Base-by-base conservation (phyloP, 1,140 invertebrate genomes). In the Trichomalopsis sarcophagae region DNA sequence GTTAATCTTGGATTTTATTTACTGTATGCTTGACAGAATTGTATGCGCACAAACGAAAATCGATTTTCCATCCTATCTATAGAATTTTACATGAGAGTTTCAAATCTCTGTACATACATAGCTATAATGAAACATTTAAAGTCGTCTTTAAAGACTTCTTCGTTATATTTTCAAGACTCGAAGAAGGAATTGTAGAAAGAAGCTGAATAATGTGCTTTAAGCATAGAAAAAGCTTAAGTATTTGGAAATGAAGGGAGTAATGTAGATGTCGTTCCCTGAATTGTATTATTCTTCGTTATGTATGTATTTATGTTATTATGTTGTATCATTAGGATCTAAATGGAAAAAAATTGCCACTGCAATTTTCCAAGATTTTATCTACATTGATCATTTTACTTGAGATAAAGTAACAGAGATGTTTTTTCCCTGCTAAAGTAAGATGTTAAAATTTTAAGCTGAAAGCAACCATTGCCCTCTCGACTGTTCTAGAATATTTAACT, bases 31-130 rank as follows among this genome's bases (percentile, higher is more conserved):
- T 62, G 69, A 84, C 14, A 78, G 5, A 78, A 84, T 47, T 78
- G 44, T 71, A 84, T 55, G 27, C 82, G 82, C 75, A 84, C 75
- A 84, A 84, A 50, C 71, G 11, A 71, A 78, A 78, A 71, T 71
- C 40, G 0, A 78, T 78, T 78, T n/a, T 84, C 66, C 44, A 83
- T 76, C n/a, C 73, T 82, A 82, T 66, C 71, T 50, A 44, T 74
- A 82, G 17, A 83, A 83, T 77, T 83, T 76, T 76, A 75, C 73
- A 76, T 40, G 27, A 76, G 13, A 82, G 66, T 82, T 75, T 40
- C 3, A 75, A 76, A 36, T 62, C 76, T 82, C 69, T 82, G 50
- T 82, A 82, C 27, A 76, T 82, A 76, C 14, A 82, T 66, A 82
- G 44, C n/a, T 82, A 10, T 82, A 76, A 62, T 40, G 30, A n/a